These are phyloP conservation scores for Phengaris arion DNA, from an alignment of 2,888 invertebrate species.

Conservation along the genomic window DNA sequence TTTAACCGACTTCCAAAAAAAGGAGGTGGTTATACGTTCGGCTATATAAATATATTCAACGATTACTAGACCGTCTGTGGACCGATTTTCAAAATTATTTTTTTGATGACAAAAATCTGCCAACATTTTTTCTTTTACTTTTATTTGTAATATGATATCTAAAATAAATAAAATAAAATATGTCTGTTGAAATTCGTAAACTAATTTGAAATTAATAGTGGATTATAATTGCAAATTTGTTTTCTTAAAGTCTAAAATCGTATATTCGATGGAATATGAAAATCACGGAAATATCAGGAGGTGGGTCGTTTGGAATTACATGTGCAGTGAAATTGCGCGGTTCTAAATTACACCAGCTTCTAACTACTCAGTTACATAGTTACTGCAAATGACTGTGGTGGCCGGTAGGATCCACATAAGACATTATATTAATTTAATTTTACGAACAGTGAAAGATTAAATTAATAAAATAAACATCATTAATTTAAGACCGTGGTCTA, in stretches of 20 bases:
- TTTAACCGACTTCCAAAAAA: too few species aligned
- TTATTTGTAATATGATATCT: neutral
- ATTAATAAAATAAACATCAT: too few species aligned
- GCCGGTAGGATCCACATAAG: neutral
- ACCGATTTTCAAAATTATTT: too few species aligned
- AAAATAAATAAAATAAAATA: neutral
- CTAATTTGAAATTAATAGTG: neutral
- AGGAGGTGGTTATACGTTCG: too few species aligned
- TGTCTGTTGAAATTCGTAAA: neutral
- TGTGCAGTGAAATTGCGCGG: neutral
- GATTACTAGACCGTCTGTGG: too few species aligned
- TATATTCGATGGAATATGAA: neutral
- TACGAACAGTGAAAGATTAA: neutral
- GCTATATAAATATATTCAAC: too few species aligned
- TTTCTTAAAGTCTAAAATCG: neutral
- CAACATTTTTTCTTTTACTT: neutral
- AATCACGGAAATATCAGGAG: neutral
- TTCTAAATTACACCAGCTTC: neutral
- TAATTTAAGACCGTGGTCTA: too few species aligned
- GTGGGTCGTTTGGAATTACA: neutral
- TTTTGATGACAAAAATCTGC: neutral
- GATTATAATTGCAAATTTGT: neutral
- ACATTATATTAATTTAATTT: slow-evolving; percentile 42
- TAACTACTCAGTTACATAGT: neutral
- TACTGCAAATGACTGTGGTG: neutral